Percentiles rank a stretch among this genome's conserved stretches.
These are phyloP conservation scores for Zingel zingel DNA, from an alignment of 2,113 vertebrate genomes.

Conservation along the genomic window DNA sequence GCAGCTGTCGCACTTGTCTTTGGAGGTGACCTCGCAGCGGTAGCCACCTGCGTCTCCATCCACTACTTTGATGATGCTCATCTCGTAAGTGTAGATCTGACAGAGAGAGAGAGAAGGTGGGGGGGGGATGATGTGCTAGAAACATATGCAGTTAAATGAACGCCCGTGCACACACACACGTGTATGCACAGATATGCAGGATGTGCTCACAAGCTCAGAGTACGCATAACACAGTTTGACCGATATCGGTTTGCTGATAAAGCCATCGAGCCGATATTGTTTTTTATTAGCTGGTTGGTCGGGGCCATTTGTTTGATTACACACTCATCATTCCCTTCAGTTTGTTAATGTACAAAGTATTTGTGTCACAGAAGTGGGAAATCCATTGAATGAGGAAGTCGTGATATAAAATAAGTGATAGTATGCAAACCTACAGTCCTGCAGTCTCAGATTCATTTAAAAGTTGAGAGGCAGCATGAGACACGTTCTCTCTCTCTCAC, in stretches of 20 bases:
- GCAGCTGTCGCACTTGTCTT: conserved; percentile 90
- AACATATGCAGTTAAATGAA: conserved; percentile 10
- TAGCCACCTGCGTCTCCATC: conserved; percentile 89
- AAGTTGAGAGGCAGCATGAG: neutral
- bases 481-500: neutral
- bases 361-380: neutral
- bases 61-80: conserved; percentile 88
- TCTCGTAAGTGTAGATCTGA: conserved; percentile 90
- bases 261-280: neutral
- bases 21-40: conserved; percentile 90
- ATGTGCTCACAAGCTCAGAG: neutral
- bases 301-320: neutral
- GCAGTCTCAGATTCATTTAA: neutral
- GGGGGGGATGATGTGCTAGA: conserved; percentile 6
- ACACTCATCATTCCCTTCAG: neutral
- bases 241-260: neutral
- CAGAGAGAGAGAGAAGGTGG: conserved; percentile 14
- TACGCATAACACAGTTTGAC: neutral
- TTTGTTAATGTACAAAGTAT: too few species aligned
- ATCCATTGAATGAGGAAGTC: neutral
- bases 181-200: neutral
- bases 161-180: neutral
- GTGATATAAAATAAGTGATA: neutral
- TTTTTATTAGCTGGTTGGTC: neutral
- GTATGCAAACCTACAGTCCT: neutral